Base-by-base conservation (phyloP, 1,140 invertebrate species). In the Trichonephila inaurata region DNA sequence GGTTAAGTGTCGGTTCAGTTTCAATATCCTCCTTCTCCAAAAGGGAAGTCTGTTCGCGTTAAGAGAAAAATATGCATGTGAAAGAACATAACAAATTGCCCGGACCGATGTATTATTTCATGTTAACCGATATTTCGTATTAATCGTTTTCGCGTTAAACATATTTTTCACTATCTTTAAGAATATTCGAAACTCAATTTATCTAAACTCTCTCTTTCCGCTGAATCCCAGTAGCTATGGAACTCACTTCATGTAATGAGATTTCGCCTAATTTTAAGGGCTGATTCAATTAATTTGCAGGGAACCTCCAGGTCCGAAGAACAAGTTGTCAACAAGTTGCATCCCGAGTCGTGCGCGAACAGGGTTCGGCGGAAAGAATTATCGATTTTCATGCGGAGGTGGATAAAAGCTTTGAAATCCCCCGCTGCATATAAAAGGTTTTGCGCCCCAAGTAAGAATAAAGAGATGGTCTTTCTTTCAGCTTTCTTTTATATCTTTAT, bases 261-360 rank as follows among this genome's bases (percentile, higher is more conserved):
- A 64, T 64, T 18, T 21, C 62, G 19, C 5, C 62, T 64, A 64
- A 64, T 64, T 64, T 21, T 21, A 12, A 18, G 18, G 18, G 5
- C 14, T 7, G 33, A 77, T 14, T 77, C 33, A 77, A 77, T 77
- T 77, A 40, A 77, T 77, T 77, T 33, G 72, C 66, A 28, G 24
- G 8, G 7, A 69, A 24, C 24, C 66, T 24, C 16, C 0, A 62
- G 19, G 61, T 4, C 7, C 24, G 0, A 24, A 4, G 66, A 24
- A 21, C 66, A 69, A 24, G 6, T 69, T 24, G 21, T 69, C 66
- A 77, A 77, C 72, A 77, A 77, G 72, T 77, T 77, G 72, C 28
- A 33, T 77, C 28, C 72, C 12, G 18, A 51, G 51, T 51, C 51
- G 51, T 21, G 24, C 51, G 51, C 24, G 24, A 69, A 28, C 21